A percentile compares a stretch with the other conserved stretches of the same genome.
Evolutionary conservation across 2,113 vertebrate genomes (phyloP).

Genomic region (Sturnus vulgaris): DNA sequence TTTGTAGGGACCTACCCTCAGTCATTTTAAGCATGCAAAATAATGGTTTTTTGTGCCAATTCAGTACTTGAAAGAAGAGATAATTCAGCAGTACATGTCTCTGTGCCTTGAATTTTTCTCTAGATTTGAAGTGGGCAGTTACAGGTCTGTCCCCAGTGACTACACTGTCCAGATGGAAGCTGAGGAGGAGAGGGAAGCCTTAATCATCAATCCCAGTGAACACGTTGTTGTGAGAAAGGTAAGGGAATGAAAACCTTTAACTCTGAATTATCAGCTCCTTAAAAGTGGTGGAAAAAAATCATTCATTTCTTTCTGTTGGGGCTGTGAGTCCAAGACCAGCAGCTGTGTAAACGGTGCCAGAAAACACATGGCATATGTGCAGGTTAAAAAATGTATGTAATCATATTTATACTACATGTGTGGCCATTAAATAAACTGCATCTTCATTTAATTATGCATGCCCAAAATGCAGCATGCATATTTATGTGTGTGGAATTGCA

Average conservation of each 20-base stretch:
- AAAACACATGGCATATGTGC: neutral
- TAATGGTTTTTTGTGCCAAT: neutral
- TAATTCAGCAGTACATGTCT: neutral
- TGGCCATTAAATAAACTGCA: neutral
- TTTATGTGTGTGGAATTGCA: neutral
- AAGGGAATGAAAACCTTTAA: neutral
- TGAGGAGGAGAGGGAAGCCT: slow-evolving; percentile 84
- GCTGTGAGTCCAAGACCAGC: neutral
- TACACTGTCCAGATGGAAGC: slow-evolving; percentile 81
- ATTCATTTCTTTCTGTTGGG: neutral
- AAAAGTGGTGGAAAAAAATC: neutral
- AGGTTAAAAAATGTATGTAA: neutral
- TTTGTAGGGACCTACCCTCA: neutral
- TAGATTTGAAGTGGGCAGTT: slow-evolving; percentile 66
- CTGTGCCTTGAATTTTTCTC: neutral
- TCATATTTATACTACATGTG: rapidly evolving
- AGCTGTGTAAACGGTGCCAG: neutral
- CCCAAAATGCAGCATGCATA: neutral
- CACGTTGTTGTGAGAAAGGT: slow-evolving; percentile 82
- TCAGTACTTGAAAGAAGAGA: neutral
- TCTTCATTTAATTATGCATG: neutral
- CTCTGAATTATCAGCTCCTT: neutral
- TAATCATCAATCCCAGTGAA: slow-evolving; percentile 81
- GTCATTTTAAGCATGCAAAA: neutral
- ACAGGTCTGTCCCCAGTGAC: slow-evolving; percentile 63